Conservation (phyloP, 2,888 invertebrate genomes). For the Julus scandinavius region DNA sequence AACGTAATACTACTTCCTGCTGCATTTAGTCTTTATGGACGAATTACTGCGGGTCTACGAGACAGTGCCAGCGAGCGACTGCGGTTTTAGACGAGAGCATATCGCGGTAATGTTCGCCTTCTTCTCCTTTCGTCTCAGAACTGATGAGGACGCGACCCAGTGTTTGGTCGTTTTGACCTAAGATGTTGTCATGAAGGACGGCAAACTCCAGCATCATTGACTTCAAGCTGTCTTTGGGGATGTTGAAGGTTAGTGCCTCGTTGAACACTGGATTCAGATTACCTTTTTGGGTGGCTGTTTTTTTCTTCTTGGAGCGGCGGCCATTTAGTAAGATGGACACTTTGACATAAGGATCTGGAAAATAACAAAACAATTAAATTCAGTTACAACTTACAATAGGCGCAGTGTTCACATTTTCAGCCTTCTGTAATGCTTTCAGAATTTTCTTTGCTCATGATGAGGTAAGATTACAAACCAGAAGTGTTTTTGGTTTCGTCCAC, state of each 20-base stretch:
- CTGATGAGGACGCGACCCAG: slow-evolving; percentile 71
- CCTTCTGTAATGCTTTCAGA: no score
- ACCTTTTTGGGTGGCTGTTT: slow-evolving; percentile 69
- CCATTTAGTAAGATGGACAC: slow-evolving; percentile 67
- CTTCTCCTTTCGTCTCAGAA: slow-evolving; percentile 60
- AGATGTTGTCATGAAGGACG: slow-evolving; percentile 73
- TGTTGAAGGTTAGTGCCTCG: slow-evolving; percentile 69
- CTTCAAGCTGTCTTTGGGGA: slow-evolving; percentile 70
- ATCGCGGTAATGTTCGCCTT: slow-evolving; percentile 57
- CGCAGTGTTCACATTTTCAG: no score
- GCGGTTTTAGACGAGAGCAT: slow-evolving; percentile 56
- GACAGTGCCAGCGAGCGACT: slow-evolving; percentile 57
- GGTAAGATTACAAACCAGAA: slow-evolving; percentile 61
- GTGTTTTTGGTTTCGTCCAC: slow-evolving; percentile 67
- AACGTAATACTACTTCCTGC: neutral
- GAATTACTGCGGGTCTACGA: slow-evolving; percentile 55
- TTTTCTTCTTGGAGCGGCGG: slow-evolving; percentile 69
- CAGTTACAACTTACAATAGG: no score
- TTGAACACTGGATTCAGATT: slow-evolving; percentile 70
- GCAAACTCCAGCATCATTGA: slow-evolving; percentile 72
- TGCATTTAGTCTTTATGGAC: neutral
- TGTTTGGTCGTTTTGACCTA: slow-evolving; percentile 71
- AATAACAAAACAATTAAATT: neutral
- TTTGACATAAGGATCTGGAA: slow-evolving; percentile 69
- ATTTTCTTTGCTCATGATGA: no score